Evolutionary conservation across 2,797 vertebrate species (phyloP), one percentile per base, ranked within the genome.

Genomic region (Danio choprae): DNA sequence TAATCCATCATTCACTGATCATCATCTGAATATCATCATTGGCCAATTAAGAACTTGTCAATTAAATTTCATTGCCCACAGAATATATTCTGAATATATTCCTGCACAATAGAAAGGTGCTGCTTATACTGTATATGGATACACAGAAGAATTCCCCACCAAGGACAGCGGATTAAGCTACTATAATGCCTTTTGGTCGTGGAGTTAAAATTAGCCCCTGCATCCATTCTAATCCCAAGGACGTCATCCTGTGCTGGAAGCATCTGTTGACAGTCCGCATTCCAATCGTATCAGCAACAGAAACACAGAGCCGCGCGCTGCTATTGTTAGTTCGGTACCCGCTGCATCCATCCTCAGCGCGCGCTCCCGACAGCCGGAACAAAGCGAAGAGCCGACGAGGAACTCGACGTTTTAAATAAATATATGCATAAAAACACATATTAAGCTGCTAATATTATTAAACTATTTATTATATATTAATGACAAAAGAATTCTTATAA

Each of bases 201-300:
- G 77, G 5, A 87, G 95, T 94, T 99, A 99, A 96, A 97, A 95
- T 98, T 98, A 99, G 97, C 90, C 8, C 44, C 83, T 89, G 89
- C 90, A 91, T 94, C 94, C 95, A 95, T 95, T 96, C 94, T 96
- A 94, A 95, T 94, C 92, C 95, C 87, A 87, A 92, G 92, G 92
- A 96, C 92, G 95, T 98, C 96, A 96, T 95, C 93, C 89, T 93
- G 95, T 94, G 95, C 94, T 94, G 89, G 94, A 84, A 94, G 95
- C 96, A 97, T 97, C 96, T 98, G 97, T 97, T 97, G 96, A 98
- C 96, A 98, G 95, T 91, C 93, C 87, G 92, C 97, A 98, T 98
- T 94, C 95, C 96, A 84, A 13, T 87, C 95, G 92, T 97, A 96
- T 96, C 96, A 95, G 91, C 94, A 94, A 84, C 85, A 92, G 94